Base-by-base conservation (phyloP, 1,140 invertebrate genomes). In the Pemphigus obesinymphae region DNA sequence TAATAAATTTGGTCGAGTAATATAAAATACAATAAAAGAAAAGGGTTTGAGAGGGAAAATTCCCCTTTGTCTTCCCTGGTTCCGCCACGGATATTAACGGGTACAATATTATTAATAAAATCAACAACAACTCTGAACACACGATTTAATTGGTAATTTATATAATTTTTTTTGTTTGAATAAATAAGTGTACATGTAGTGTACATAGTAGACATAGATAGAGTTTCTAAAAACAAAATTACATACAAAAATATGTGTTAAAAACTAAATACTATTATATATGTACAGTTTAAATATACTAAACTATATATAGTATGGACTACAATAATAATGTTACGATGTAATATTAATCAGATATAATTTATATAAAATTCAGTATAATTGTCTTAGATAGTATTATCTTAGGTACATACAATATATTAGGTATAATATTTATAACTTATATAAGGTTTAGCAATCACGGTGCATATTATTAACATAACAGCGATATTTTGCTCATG, bases 121-220 rank as follows among this genome's bases (percentile, higher is more conserved):
- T n/a, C n/a, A n/a, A n/a, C n/a, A n/a, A n/a, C n/a, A n/a, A n/a
- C n/a, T n/a, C 10, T 55, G 53, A 26, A 55, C 11, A 26, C 26
- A 8, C 53, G 11, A 55, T 55, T 26, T 13, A 55, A 26, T 26
- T 55, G n/a, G n/a, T n/a, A n/a, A n/a, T n/a, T n/a, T n/a, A 11
- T 26, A 55, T 45, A 48, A 26, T 26, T 66, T 66, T 37, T 37
- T 37, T 66, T 45, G 13, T 45, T 70, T 15, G 45, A 70, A 70
- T 70, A 70, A 70, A 70, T 70, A 26, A 70, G 66, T 45, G 40
- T 45, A 26, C 23, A 70, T 43, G 40, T n/a, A n/a, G n/a, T n/a
- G n/a, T n/a, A n/a, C n/a, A n/a, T n/a, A n/a, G n/a, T n/a, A n/a
- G n/a, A n/a, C n/a, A n/a, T n/a, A n/a, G n/a, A n/a, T n/a, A n/a